phyloP scores from a whole-genome alignment of 2,113 vertebrate genomes.

The Lonchura striata region DNA sequence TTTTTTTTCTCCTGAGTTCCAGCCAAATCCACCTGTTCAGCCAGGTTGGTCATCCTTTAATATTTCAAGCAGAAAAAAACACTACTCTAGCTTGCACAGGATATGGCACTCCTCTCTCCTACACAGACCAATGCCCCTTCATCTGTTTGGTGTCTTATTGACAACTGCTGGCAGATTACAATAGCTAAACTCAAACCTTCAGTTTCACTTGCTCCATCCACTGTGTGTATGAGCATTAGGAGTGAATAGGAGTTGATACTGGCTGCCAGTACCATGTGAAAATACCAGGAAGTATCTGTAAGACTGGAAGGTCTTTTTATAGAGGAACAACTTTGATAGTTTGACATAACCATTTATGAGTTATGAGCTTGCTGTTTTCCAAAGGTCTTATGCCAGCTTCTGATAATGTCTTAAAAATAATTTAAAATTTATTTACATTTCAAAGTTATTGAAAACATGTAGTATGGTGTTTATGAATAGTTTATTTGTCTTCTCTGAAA shows the following conservation, averaged over 20 bases:
- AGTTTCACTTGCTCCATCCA: background rate
- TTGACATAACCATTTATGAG: background rate
- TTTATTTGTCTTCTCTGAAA: background rate
- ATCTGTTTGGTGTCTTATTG: background rate
- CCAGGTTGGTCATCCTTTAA: background rate
- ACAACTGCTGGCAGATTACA: background rate
- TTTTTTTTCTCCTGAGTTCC: background rate
- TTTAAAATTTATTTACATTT: background rate
- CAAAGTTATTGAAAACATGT: background rate
- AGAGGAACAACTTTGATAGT: background rate
- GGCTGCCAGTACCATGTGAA: background rate
- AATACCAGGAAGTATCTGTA: background rate
- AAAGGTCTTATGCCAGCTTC: background rate
- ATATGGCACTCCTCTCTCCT: background rate
- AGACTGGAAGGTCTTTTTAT: background rate
- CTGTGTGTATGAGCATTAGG: background rate
- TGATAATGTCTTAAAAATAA: background rate
- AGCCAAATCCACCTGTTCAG: background rate
- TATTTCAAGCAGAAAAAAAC: background rate
- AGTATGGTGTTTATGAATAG: background rate
- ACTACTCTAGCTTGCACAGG: background rate
- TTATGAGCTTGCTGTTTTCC: background rate
- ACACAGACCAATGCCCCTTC: background rate
- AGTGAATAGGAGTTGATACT: fast-evolving
- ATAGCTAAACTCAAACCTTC: background rate